Evolutionary conservation across 2,113 vertebrate genomes (phyloP).

Genomic region (Zootoca vivipara): DNA sequence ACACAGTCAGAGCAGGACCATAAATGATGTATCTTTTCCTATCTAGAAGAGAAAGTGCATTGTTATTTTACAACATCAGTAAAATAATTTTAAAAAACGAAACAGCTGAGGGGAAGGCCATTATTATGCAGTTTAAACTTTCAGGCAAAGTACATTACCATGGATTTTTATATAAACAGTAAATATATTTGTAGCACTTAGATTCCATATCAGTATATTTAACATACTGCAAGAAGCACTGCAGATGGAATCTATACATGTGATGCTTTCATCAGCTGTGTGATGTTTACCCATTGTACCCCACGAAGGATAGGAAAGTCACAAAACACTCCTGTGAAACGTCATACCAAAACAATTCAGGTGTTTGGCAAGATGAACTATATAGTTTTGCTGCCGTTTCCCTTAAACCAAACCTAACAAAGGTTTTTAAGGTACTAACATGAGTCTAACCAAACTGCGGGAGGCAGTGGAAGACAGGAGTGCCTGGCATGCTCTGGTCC

Average conservation of each 20-base stretch:
- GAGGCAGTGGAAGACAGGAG: no score
- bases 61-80: slow-evolving; percentile 36
- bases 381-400: slow-evolving; percentile 6
- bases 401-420: slow-evolving; percentile 53
- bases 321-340: not conserved
- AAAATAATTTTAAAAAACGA: slow-evolving; percentile 36
- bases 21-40: slow-evolving; percentile 48
- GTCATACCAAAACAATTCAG: slow-evolving; percentile 36
- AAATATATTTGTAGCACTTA: slow-evolving; percentile 31
- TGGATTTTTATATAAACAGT: slow-evolving; percentile 47
- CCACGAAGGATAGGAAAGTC: slow-evolving; percentile 15
- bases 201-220: slow-evolving; percentile 27
- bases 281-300: slow-evolving; percentile 19
- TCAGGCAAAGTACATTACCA: slow-evolving; percentile 45
- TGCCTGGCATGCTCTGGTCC: no score
- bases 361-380: not conserved
- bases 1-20: slow-evolving; percentile 41
- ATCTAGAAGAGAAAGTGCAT: slow-evolving; percentile 14
- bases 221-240: slow-evolving; percentile 26
- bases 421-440: slow-evolving; percentile 48
- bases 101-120: slow-evolving; percentile 16
- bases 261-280: not conserved
- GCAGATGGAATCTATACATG: not conserved
- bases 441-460: no score
- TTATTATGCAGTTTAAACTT: slow-evolving; percentile 58